phyloP scores from a whole-genome alignment of 1,140 invertebrate genomes.

The Geopemphigus sp. region DNA sequence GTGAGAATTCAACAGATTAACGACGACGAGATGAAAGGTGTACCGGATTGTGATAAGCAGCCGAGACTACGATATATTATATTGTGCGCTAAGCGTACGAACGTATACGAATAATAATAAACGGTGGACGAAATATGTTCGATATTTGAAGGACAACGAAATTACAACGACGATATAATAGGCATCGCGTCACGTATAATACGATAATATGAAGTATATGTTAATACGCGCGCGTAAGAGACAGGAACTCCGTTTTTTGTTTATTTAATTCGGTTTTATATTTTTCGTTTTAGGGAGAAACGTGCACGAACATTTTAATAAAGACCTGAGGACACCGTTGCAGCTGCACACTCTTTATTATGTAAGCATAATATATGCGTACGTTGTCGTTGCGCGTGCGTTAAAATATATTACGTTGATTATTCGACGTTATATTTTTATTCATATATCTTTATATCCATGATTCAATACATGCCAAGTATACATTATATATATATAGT shows the following conservation, averaged over 20 bases:
- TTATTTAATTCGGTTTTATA: no score
- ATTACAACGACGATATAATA: background rate
- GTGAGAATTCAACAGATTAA: slow-evolving; percentile 26
- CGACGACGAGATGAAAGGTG: slow-evolving; percentile 7
- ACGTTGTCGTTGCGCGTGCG: no score
- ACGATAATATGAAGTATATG: no score
- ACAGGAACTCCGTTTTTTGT: no score
- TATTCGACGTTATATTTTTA: background rate
- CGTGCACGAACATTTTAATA: background rate
- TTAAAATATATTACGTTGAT: background rate
- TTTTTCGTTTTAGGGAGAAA: background rate
- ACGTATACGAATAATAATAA: background rate
- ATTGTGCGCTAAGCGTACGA: no score
- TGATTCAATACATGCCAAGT: background rate
- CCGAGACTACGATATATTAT: background rate
- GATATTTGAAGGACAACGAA: background rate
- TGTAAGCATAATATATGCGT: no score
- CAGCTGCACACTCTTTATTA: no score
- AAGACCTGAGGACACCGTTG: background rate
- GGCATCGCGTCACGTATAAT: no score
- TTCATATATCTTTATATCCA: no score
- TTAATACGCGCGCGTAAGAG: no score
- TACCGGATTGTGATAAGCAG: slow-evolving; percentile 16
- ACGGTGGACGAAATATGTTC: background rate
- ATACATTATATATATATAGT: no score